A percentile compares a stretch with the other conserved stretches of the same genome.
Conservation (phyloP, 2,797 vertebrate species). For the Trematomus bernacchii region DNA sequence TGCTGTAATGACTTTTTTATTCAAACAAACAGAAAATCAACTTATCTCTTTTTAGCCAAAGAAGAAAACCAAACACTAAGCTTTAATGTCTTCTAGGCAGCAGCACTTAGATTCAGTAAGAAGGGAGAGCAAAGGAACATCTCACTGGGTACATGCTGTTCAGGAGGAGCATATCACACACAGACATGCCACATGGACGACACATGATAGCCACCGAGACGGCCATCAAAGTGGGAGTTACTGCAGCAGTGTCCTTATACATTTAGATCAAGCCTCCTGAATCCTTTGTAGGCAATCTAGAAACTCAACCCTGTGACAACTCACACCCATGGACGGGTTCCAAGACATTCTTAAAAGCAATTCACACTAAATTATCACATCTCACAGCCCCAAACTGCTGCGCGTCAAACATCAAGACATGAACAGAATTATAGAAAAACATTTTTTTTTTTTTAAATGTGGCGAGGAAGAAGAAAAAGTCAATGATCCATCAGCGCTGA, state of each 20-base stretch:
- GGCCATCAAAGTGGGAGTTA: conserved; percentile 72
- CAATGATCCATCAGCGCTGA: conserved; percentile 67
- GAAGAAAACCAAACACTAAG: neutral
- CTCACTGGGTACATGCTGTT: conserved; percentile 38
- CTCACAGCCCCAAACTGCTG: conserved; percentile 48
- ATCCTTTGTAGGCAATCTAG: conserved; percentile 64
- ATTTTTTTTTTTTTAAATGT: too few relatives aligned
- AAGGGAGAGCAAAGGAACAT: neutral
- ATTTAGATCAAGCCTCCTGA: conserved; percentile 71
- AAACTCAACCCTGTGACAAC: conserved; percentile 65
- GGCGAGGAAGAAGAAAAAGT: conserved; percentile 32
- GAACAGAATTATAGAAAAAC: conserved; percentile 35
- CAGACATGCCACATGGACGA: conserved; percentile 67
- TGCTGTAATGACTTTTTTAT: conserved; percentile 57
- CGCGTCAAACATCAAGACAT: conserved; percentile 42
- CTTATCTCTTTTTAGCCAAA: conserved; percentile 23
- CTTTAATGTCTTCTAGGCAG: conserved; percentile 47
- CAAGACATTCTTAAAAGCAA: conserved; percentile 64
- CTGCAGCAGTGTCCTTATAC: conserved; percentile 69
- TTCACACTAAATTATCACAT: conserved; percentile 76
- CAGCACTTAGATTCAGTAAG: conserved; percentile 22
- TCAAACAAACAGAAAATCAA: conserved; percentile 55
- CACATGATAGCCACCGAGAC: conserved; percentile 64
- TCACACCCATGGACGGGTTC: conserved; percentile 61
- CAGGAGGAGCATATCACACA: conserved; percentile 58